Base-by-base conservation (phyloP, 2,797 vertebrate species). In the Dromococcyx pavoninus region DNA sequence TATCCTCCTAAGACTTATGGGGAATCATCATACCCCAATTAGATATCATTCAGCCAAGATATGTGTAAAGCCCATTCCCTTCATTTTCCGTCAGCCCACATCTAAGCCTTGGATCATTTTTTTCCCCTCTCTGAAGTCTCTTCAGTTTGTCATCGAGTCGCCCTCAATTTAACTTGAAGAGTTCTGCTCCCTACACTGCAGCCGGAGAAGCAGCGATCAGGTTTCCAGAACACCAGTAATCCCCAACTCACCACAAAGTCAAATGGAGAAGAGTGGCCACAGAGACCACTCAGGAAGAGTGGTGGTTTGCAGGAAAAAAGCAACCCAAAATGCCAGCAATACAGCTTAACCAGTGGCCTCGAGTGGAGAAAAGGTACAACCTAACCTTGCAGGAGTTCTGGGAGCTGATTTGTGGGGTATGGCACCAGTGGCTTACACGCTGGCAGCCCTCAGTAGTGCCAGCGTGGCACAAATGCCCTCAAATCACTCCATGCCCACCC, bases 91-190 rank as follows among this genome's bases (percentile, higher is more conserved):
- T 97, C 85, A 78, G 86, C 95, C 96, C 96, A 95, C 95, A 94
- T 96, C 95, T 96, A 96, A 95, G 95, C 93, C 91, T 91, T 94
- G 94, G 84, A 93, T 97, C 90, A 95, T 96, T 95, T 95, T 48
- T 85, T 96, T 56, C 92, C 94, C 82, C 43, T 92, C 93, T 94
- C 96, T 98, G 97, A 97, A 97, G 91, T 96, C 69, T 66, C 81
- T 97, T 97, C 97, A 97, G 89, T 92, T 97, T 95, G 96, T 97
- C 97, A 96, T 97, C 96, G 94, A 97, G 93, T 97, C 74, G 21
- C 94, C 91, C 86, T 97, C 91, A 93, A 73, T 93, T 96, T 92
- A 84, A 97, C 87, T 50, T 69, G 81, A 92, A 69, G 73, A 93
- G 73, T 66, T 92, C 62, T 85, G 64, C 64, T 91, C 94, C 87